Conservation (phyloP, 2,888 invertebrate species). For the Phortica okadai region DNA sequence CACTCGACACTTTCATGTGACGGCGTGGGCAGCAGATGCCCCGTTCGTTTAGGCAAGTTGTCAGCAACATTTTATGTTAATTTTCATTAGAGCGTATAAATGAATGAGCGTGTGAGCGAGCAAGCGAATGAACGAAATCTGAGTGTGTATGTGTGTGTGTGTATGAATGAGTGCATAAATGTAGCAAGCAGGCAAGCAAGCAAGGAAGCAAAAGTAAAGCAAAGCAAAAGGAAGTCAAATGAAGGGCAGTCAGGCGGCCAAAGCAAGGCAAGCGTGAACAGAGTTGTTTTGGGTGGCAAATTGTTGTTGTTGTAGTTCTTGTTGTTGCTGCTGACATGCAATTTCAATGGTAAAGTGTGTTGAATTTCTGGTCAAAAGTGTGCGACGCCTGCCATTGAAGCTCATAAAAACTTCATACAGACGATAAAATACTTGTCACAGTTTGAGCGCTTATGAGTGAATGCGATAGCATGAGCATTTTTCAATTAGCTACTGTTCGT, state of each 20-base stretch:
- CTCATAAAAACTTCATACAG: conserved; percentile 33
- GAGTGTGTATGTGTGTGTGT: not conserved
- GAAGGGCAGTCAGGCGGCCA: not conserved
- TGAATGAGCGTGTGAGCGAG: not conserved
- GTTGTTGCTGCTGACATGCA: conserved; percentile 48
- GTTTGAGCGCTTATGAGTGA: conserved; percentile 23
- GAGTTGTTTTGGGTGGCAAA: no score
- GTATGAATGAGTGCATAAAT: not conserved
- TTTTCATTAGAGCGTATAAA: conserved; percentile 57
- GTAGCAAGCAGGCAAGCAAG: not conserved
- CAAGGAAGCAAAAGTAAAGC: not conserved
- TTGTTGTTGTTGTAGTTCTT: no score
- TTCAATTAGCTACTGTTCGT: conserved; percentile 58
- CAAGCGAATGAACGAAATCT: not conserved
- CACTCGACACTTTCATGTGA: conserved; percentile 38
- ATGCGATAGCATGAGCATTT: conserved; percentile 43
- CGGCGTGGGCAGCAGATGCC: not conserved
- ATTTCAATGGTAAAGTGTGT: conserved; percentile 69
- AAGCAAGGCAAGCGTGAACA: not conserved
- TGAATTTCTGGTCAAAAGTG: conserved; percentile 53
- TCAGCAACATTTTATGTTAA: conserved; percentile 70
- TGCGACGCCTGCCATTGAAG: conserved; percentile 19
- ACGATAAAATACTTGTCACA: conserved; percentile 40
- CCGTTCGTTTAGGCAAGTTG: conserved; percentile 44
- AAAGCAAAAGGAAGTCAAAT: conserved; percentile 2